Base-by-base conservation (phyloP, 2,113 vertebrate genomes). In the Lutjanus erythropterus region DNA sequence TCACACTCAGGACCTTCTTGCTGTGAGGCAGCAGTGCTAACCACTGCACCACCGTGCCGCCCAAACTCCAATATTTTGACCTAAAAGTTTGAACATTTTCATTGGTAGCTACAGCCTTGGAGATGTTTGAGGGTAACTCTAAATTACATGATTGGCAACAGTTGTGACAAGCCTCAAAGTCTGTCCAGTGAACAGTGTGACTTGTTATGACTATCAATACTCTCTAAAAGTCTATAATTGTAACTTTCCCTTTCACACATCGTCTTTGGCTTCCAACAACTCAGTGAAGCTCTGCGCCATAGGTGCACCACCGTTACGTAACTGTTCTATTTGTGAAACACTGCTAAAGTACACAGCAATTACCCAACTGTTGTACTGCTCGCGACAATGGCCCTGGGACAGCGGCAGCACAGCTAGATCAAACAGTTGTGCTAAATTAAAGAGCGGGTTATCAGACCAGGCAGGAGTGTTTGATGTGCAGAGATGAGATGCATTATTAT, bases 391-490 rank as follows among this genome's bases (percentile, higher is more conserved):
- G 83, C 86, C 81, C 83, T 69, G 90, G 85, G 88, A 92, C 68
- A 78, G 77, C 74, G 42, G 81, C 78, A 44, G 75, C 60, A 85
- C 67, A 78, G 86, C 73, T 55, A 89, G 90, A 93, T 94, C 91
- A 93, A 93, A 91, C 89, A 91, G 78, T 83, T 72, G 46, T 61
- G 86, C 70, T 60, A 89, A 93, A 91, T 92, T 72, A 94, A 86
- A 91, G 86, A 71, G 76, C n/a, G 83, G 78, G 84, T 89, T 91
- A 92, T 93, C 90, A 90, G 89, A 89, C 65, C 71, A 77, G 69
- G 64, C 79, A 81, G 77, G 81, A 83, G 81, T 92, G 86, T 91
- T 92, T 93, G 88, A 92, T 91, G 91, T 94, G 81, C 78, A 88
- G 44, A 90, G 86, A 90, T 90, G 87, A 88, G 88, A 89, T 89